These are phyloP conservation scores for Rissa tridactyla DNA, from an alignment of 2,113 vertebrate species.

Conservation along the genomic window DNA sequence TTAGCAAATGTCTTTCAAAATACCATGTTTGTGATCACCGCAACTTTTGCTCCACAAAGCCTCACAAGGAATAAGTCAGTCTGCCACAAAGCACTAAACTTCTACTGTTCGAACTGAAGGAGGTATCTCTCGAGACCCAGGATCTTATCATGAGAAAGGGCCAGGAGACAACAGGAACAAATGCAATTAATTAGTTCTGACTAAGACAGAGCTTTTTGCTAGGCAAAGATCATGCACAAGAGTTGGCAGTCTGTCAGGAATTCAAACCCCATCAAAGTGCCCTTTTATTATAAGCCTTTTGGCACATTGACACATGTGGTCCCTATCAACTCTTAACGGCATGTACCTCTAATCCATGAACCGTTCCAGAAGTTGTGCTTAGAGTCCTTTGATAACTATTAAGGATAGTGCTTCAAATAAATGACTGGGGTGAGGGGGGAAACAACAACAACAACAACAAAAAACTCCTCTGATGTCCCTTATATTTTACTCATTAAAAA, in stretches of 20 bases:
- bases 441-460: background rate
- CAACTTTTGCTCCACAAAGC: background rate
- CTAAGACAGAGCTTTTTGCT: background rate
- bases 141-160: background rate
- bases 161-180: background rate
- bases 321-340: background rate
- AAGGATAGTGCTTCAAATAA: background rate
- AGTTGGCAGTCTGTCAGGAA: background rate
- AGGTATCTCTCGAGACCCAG: background rate
- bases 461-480: background rate
- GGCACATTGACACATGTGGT: background rate
- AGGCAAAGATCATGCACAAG: background rate
- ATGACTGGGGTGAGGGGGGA: accelerated
- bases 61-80: background rate
- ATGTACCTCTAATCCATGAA: background rate
- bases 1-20: background rate
- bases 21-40: background rate
- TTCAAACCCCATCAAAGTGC: background rate
- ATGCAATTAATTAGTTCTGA: background rate
- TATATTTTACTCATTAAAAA: background rate
- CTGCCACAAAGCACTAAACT: background rate
- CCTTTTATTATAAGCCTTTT: background rate
- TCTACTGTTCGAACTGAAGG: background rate
- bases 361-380: background rate
- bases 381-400: background rate